Evolutionary conservation across 1,140 invertebrate species (phyloP).

Genomic region (Telenomus remus): DNA sequence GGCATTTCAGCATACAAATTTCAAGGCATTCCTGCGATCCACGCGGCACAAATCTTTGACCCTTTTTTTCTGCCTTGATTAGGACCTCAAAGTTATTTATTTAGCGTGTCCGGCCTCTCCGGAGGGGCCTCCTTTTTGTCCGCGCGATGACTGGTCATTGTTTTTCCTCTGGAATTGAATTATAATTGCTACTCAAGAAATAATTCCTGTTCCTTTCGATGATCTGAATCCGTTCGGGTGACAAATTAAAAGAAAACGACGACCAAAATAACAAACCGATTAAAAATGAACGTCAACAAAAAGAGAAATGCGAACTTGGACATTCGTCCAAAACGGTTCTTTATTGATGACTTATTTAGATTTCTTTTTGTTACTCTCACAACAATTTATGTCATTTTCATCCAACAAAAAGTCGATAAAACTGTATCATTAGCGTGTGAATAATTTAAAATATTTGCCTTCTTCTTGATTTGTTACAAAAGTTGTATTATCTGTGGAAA

Average conservation of each 20-base stretch:
- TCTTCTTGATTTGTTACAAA: constrained; percentile 1
- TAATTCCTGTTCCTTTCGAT: neutral
- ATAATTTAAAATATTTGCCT: constrained; percentile 16
- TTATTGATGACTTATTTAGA: constrained; percentile 46
- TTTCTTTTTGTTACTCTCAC: constrained; percentile 20
- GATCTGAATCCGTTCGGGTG: constrained; percentile 8
- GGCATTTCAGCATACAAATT: constrained; percentile 35
- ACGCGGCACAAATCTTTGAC: constrained; percentile 17
- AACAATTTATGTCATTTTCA: constrained; percentile 26
- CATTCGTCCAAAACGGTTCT: constrained; percentile 7
- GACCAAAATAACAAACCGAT: neutral
- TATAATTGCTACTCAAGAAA: constrained; percentile 31
- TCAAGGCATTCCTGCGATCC: constrained; percentile 22
- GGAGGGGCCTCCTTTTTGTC: constrained; percentile 11
- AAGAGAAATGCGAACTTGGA: too few species aligned
- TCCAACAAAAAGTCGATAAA: neutral
- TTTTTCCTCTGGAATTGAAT: constrained; percentile 33
- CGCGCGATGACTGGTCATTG: constrained; percentile 21
- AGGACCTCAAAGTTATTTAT: constrained; percentile 48
- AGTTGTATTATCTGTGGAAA: constrained; percentile 10
- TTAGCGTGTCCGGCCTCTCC: constrained; percentile 6
- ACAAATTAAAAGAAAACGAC: constrained; percentile 13
- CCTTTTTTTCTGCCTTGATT: constrained; percentile 35
- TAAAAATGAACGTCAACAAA: too few species aligned
- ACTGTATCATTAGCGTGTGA: constrained; percentile 25